Conservation (phyloP, 1,140 invertebrate species). For the Neodiprion pinetum region DNA sequence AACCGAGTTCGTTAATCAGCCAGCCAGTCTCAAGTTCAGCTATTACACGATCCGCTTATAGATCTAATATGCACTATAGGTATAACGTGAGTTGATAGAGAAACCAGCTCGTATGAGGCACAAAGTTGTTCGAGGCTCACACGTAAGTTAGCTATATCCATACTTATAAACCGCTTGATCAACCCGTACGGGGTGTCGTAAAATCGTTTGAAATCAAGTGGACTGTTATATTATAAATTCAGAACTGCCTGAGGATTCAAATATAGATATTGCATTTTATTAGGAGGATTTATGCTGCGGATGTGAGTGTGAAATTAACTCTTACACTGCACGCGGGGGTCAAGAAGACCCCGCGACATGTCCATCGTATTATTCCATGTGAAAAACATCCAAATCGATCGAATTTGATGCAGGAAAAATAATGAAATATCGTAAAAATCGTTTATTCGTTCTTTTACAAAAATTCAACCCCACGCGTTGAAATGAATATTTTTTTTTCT, state of each 20-base stretch:
- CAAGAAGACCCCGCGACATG: too few species aligned
- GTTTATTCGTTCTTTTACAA: too few species aligned
- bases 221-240: background rate
- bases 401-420: too few species aligned
- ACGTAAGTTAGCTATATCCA: background rate
- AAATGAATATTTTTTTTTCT: too few species aligned
- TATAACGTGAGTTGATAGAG: background rate
- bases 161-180: background rate
- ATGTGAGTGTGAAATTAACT: too few species aligned
- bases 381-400: too few species aligned
- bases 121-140: background rate
- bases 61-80: background rate
- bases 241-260: background rate
- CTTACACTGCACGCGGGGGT: too few species aligned
- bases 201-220: background rate
- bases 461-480: too few species aligned
- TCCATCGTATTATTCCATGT: too few species aligned
- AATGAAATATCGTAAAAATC: too few species aligned
- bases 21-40: background rate
- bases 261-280: background rate
- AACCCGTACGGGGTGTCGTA: background rate
- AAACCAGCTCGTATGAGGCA: background rate
- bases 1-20: slow-evolving; percentile 3
- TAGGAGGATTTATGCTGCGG: too few species aligned
- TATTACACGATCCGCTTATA: background rate